Evolutionary conservation across 1,140 invertebrate species (phyloP).

Genomic region (Drosophila gunungcola): DNA sequence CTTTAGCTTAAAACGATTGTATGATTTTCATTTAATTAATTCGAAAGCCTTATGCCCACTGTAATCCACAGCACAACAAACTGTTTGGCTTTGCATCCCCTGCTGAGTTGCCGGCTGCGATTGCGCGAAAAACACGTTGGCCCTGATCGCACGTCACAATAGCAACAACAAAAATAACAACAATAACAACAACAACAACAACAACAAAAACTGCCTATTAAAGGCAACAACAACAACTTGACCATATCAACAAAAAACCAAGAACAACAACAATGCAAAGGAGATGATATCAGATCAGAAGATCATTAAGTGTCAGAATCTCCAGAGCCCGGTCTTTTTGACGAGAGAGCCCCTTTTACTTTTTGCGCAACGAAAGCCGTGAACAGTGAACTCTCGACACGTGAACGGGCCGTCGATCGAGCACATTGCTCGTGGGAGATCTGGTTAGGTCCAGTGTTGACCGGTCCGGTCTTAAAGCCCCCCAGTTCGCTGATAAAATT

Average conservation of each 20-base stretch:
- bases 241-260: slow-evolving; percentile 5
- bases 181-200: not conserved
- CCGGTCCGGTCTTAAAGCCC: not conserved
- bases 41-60: not conserved
- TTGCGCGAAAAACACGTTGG: slow-evolving; percentile 59
- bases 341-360: not conserved
- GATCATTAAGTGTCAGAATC: slow-evolving; percentile 7
- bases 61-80: slow-evolving; percentile 2
- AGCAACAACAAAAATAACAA: not conserved
- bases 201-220: not conserved
- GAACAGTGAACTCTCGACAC: slow-evolving; percentile 16
- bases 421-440: not conserved
- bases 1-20: too few relatives aligned
- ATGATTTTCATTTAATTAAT: too few relatives aligned
- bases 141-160: slow-evolving; percentile 54
- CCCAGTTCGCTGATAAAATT: not conserved
- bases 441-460: slow-evolving; percentile 25
- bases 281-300: slow-evolving; percentile 37
- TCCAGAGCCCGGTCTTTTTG: not conserved
- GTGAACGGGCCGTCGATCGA: not conserved
- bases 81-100: slow-evolving; percentile 37
- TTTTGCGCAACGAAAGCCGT: too few relatives aligned
- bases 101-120: slow-evolving; percentile 41
- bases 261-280: slow-evolving; percentile 3
- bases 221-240: slow-evolving; percentile 10